These are phyloP conservation scores for Gadopsis bispinosus DNA, from an alignment of 2,797 vertebrate species.

Conservation along the genomic window DNA sequence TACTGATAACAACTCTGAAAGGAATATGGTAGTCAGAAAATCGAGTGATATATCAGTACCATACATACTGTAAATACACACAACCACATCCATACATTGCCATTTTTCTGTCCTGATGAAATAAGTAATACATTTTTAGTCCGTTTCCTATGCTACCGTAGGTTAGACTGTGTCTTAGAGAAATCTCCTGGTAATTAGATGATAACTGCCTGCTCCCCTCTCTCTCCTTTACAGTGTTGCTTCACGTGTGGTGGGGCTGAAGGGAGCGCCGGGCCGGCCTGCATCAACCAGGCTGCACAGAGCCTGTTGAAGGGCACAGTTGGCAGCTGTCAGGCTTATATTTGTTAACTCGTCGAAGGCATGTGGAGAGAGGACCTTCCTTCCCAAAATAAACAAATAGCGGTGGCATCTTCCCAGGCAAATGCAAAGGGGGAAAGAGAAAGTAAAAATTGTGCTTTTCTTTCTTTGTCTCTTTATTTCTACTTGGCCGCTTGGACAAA, in stretches of 20 bases:
- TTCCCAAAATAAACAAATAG: conserved; percentile 81
- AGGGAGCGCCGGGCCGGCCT: conserved; percentile 6
- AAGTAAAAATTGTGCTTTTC: conserved; percentile 47
- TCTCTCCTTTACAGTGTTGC: conserved; percentile 27
- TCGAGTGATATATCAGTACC: not conserved
- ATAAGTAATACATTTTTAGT: not conserved
- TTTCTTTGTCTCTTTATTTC: conserved; percentile 34
- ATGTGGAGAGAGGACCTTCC: conserved; percentile 75
- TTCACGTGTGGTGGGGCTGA: conserved; percentile 44
- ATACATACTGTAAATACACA: not conserved
- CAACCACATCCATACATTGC: not conserved
- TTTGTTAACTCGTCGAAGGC: conserved; percentile 77
- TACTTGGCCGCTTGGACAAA: conserved; percentile 17
- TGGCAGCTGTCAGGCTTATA: conserved; percentile 81
- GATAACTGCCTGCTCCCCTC: not conserved
- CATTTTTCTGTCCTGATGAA: not conserved
- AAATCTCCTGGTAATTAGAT: not conserved
- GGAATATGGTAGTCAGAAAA: not conserved
- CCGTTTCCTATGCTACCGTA: not conserved
- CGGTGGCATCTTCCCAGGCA: conserved; percentile 61
- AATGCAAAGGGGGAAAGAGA: conserved; percentile 41
- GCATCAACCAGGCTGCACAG: conserved; percentile 26
- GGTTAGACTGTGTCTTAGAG: not conserved
- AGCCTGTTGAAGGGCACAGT: conserved; percentile 74
- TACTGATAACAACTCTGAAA: conserved; percentile 16